Evolutionary conservation across 2,888 invertebrate genomes (phyloP).

Genomic region (Thera britannica): DNA sequence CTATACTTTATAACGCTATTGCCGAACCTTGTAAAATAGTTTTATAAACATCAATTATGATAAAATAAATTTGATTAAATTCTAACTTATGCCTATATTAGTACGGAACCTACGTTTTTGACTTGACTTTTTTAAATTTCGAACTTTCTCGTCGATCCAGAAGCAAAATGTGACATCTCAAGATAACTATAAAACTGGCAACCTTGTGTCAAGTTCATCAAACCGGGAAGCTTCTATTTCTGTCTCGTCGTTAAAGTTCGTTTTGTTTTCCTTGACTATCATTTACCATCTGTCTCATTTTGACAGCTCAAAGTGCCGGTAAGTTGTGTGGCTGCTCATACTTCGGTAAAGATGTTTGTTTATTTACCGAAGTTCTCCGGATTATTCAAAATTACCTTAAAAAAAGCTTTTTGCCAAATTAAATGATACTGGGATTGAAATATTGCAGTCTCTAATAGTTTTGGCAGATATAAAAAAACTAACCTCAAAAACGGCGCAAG

Average conservation of each 20-base stretch:
- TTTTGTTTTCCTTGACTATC: background rate
- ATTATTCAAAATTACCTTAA: no score
- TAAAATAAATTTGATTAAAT: no score
- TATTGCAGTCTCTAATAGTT: no score
- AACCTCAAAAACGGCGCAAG: background rate
- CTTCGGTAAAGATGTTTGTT: background rate
- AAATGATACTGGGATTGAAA: no score
- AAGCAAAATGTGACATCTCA: slow-evolving; percentile 1
- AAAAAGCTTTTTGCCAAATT: no score
- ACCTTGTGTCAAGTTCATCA: slow-evolving; percentile 46
- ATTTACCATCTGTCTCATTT: background rate
- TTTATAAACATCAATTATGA: no score
- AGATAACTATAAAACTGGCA: background rate
- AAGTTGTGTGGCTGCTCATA: background rate
- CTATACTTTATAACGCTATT: no score
- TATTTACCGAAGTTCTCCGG: no score
- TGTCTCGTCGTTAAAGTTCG: slow-evolving; percentile 15
- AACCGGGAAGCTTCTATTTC: slow-evolving; percentile 50
- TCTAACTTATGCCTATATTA: no score
- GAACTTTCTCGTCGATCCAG: background rate
- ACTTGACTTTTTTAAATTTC: background rate
- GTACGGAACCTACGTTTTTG: background rate
- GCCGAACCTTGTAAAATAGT: no score
- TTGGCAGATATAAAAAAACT: background rate
- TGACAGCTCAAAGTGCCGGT: background rate